Base-by-base conservation (phyloP, 2,797 vertebrate species). In the Acipenser transmontanus region DNA sequence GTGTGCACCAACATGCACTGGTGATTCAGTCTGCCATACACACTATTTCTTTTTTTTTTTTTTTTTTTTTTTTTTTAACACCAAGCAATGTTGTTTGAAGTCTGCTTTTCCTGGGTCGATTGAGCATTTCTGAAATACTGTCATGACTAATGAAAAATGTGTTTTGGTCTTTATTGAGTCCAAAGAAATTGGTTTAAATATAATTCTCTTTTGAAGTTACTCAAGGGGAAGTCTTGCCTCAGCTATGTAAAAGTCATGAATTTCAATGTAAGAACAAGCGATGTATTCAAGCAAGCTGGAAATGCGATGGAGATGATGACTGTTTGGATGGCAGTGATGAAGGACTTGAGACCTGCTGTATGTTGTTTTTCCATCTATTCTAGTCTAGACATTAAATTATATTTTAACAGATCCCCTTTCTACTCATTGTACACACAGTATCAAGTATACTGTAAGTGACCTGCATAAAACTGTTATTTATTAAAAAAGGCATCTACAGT, bases 271-370 rank as follows among this genome's bases (percentile, higher is more conserved):
- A 86, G 78, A 99, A 99, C 68, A 92, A 87, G 72, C 93, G 91
- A 73, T 99, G 97, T 66, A 95, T 99, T 81, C 94, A 96, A 82
- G 91, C 90, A 10, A 87, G 88, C 50, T 98, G 96, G 96, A 93
- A 90, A 76, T 99, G 96, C 8, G 96, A 99, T 0, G 95, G 96
- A 0, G 95, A 98, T 47, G 92, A 98, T n/a, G 96, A 99, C 80
- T 99, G 96, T 70, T 83, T 98, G 67, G 96, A 99, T 52, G 95
- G 95, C 77, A 98, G 94, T 0, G 96, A 98, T 61, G 96, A 98
- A 75, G 89, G 88, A 52, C 70, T 88, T 0, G 89, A 87, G 12
- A 87, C 91, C 68, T 98, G 96, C 79, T 85, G 96, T 98, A 89
- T 59, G 95, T 92, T 77, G 66, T 66, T 70, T n/a, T 17, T 5